Evolutionary conservation across 2,888 invertebrate species (phyloP).

Genomic region (Callimorpha dominula): DNA sequence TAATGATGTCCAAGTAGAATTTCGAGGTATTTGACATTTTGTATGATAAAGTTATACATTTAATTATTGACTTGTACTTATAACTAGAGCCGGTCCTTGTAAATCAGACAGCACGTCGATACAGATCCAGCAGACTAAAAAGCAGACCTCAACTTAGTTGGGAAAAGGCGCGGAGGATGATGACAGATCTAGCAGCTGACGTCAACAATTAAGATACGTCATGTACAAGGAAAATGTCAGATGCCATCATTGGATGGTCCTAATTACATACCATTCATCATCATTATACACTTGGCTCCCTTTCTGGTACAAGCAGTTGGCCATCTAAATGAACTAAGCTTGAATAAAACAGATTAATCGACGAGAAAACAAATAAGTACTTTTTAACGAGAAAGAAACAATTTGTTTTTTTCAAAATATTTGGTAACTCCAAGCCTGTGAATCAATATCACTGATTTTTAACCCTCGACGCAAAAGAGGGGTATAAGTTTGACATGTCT

Average conservation of each 20-base stretch:
- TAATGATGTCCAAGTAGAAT: slow-evolving; percentile 23
- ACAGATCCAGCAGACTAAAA: no score
- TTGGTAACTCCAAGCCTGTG: background rate
- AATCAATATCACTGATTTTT: background rate
- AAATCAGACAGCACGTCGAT: slow-evolving; percentile 13
- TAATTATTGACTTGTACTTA: slow-evolving; percentile 24
- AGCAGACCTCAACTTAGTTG: no score
- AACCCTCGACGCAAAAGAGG: background rate
- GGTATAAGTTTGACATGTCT: no score
- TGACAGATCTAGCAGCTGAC: slow-evolving; percentile 22
- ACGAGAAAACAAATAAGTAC: slow-evolving; percentile 5
- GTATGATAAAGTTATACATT: slow-evolving; percentile 11
- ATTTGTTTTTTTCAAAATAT: background rate
- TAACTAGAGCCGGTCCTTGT: slow-evolving; percentile 8
- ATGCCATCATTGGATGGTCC: slow-evolving; percentile 24
- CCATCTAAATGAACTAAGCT: slow-evolving; percentile 11
- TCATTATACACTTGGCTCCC: slow-evolving; percentile 33
- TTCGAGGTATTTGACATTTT: slow-evolving; percentile 26
- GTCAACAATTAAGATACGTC: slow-evolving; percentile 24
- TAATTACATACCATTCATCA: slow-evolving; percentile 43
- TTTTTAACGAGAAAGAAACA: background rate
- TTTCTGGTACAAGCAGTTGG: slow-evolving; percentile 28
- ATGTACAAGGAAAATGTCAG: slow-evolving; percentile 27
- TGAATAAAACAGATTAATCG: slow-evolving; percentile 7
- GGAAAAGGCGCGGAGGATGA: no score